Conservation (phyloP, 2,113 vertebrate species). For the Corythaeola cristata region DNA sequence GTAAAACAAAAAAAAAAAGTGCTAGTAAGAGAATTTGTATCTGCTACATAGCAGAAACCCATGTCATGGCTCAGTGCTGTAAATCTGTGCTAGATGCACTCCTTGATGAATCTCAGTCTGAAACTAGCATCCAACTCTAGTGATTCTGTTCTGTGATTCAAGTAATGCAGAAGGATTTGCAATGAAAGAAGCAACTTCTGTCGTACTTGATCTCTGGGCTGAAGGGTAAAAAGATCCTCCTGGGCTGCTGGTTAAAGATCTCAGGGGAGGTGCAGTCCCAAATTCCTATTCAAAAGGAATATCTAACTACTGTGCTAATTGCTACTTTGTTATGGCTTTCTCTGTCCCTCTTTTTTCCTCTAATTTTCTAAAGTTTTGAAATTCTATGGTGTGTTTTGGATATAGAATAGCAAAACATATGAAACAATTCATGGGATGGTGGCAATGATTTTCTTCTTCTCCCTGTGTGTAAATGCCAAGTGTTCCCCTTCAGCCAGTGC, state of each 20-base stretch:
- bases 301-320: neutral
- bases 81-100: neutral
- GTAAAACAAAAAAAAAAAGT: neutral
- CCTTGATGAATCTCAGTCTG: neutral
- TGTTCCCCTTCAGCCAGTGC: neutral
- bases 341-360: neutral
- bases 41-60: neutral
- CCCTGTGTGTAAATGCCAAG: neutral
- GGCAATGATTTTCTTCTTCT: neutral
- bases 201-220: neutral
- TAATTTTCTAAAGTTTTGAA: constrained; percentile 6
- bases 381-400: constrained; percentile 3
- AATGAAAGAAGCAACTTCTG: neutral
- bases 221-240: neutral
- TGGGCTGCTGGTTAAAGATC: neutral
- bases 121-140: neutral
- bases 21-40: neutral
- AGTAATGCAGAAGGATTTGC: neutral
- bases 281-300: neutral
- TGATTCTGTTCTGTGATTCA: neutral
- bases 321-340: neutral
- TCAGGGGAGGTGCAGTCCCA: neutral
- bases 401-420: neutral
- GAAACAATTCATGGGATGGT: neutral
- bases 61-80: accelerated